These are phyloP conservation scores for Chymomyza procnemis DNA, from an alignment of 2,888 invertebrate genomes.

Conservation along the genomic window DNA sequence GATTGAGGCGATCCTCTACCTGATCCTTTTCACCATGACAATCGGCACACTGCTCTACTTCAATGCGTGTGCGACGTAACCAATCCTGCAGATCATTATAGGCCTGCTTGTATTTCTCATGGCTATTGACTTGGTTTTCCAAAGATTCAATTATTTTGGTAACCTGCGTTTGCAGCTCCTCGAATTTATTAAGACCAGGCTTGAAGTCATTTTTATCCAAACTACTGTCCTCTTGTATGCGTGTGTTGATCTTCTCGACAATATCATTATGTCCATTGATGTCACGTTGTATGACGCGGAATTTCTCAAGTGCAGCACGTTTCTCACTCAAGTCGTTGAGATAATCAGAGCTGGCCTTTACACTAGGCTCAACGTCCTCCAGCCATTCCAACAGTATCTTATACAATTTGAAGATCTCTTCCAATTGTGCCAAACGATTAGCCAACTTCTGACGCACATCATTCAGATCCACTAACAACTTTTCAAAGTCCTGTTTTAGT, in stretches of 20 bases:
- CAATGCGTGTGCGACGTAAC: conserved; percentile 88
- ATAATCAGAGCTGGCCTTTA: conserved; percentile 85
- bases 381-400: conserved; percentile 92
- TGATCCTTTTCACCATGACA: conserved; percentile 91
- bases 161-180: conserved; percentile 83
- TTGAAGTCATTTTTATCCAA: conserved; percentile 85
- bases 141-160: conserved; percentile 85
- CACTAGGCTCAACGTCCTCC: conserved; percentile 90
- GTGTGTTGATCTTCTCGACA: conserved; percentile 86
- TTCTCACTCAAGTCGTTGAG: conserved; percentile 94
- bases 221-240: conserved; percentile 85
- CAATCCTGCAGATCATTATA: conserved; percentile 91
- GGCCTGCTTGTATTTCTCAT: conserved; percentile 91
- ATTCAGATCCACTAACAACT: conserved; percentile 88
- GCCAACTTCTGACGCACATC: conserved; percentile 88
- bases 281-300: conserved; percentile 89
- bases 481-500: conserved; percentile 93
- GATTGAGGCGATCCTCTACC: conserved; percentile 87
- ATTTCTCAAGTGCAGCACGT: conserved; percentile 92
- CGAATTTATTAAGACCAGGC: conserved; percentile 85
- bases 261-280: conserved; percentile 88
- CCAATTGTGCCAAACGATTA: conserved; percentile 87
- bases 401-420: conserved; percentile 91
- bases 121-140: conserved; percentile 90
- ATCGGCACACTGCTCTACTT: conserved; percentile 90